These are phyloP conservation scores for Parnassius glacialis DNA, from an alignment of 2,888 invertebrate genomes.

Conservation along the genomic window DNA sequence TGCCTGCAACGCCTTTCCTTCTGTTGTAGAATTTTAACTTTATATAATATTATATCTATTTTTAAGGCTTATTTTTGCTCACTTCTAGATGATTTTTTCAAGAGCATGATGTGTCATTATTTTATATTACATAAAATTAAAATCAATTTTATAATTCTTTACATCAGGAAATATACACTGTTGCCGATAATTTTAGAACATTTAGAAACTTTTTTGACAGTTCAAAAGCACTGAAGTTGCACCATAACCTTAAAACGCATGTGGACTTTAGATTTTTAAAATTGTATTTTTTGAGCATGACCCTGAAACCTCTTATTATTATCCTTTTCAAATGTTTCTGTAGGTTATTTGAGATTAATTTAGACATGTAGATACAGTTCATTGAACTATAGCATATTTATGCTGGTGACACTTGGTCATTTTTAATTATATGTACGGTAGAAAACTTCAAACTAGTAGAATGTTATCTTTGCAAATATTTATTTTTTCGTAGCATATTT, in stretches of 20 bases:
- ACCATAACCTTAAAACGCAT: slow-evolving; percentile 6
- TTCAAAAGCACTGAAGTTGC: slow-evolving; percentile 9
- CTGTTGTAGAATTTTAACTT: slow-evolving; percentile 1
- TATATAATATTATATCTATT: not conserved
- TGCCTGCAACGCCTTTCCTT: slow-evolving; percentile 3
- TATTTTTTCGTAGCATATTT: no score
- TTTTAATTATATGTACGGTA: no score
- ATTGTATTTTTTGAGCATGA: slow-evolving; percentile 12
- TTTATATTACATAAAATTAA: not conserved
- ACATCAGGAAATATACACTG: not conserved
- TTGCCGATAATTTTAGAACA: slow-evolving; percentile 3
- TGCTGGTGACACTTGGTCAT: no score
- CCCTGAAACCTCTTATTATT: not conserved
- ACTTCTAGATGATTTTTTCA: slow-evolving; percentile 6
- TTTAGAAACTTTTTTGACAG: slow-evolving; percentile 7
- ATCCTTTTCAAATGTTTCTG: not conserved
- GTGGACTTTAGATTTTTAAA: slow-evolving; percentile 5
- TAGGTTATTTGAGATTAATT: not conserved
- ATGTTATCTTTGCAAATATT: no score
- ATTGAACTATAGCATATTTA: no score
- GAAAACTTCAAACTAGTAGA: no score
- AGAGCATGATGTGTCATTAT: slow-evolving; percentile 15
- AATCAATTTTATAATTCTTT: not conserved
- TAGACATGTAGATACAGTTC: not conserved
- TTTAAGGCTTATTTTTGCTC: slow-evolving; percentile 9